Percentiles rank a stretch among this genome's conserved stretches.
phyloP scores from a whole-genome alignment of 2,797 vertebrate genomes.

The Rhynchonycteris naso region DNA sequence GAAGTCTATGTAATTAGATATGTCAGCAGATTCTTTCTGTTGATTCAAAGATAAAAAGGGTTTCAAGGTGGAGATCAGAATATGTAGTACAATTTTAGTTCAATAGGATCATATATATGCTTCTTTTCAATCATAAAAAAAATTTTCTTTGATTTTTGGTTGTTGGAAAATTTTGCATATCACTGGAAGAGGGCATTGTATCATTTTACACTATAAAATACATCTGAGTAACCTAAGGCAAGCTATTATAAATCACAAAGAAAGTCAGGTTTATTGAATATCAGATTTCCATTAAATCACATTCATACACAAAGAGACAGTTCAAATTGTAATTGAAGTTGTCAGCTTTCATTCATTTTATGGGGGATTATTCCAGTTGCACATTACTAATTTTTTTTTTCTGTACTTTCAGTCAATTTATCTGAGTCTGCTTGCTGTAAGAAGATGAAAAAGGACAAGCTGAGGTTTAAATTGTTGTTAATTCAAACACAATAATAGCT shows the following conservation, averaged over 20 bases:
- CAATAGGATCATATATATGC: neutral
- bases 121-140: constrained; percentile 55
- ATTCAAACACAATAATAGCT: constrained; percentile 53
- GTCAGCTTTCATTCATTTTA: constrained; percentile 77
- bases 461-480: neutral
- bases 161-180: constrained; percentile 55
- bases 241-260: constrained; percentile 75
- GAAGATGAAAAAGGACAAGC: constrained; percentile 65
- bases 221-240: constrained; percentile 55
- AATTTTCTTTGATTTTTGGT: constrained; percentile 22
- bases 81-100: neutral
- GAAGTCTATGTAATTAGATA: neutral
- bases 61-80: neutral
- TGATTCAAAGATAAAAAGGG: neutral
- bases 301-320: constrained; percentile 68
- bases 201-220: constrained; percentile 3
- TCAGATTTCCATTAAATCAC: constrained; percentile 72
- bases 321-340: constrained; percentile 77
- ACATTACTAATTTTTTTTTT: constrained; percentile 74
- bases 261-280: constrained; percentile 72
- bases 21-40: neutral
- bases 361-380: constrained; percentile 69
- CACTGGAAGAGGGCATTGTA: neutral
- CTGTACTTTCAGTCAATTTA: constrained; percentile 80
- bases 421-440: constrained; percentile 51